Conservation (phyloP, 2,888 invertebrate species). For the Octodonta nipae region DNA sequence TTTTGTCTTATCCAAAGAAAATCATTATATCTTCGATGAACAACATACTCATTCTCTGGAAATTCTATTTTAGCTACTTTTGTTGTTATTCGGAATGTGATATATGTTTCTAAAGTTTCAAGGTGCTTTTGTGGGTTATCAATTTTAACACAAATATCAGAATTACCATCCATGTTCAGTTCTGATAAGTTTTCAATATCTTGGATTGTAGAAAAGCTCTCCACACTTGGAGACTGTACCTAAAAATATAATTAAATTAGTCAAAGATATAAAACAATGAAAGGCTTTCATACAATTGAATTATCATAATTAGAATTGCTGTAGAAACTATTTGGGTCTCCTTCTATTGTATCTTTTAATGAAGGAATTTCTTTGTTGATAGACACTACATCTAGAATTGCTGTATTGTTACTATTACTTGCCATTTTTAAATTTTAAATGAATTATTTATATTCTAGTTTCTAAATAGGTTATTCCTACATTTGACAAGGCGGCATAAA, state of each 20-base stretch:
- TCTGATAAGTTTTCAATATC: slow-evolving; percentile 43
- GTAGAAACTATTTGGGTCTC: slow-evolving; percentile 28
- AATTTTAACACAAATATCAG: slow-evolving; percentile 51
- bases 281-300: slow-evolving; percentile 25
- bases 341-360: slow-evolving; percentile 28
- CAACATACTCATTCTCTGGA: slow-evolving; percentile 48
- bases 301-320: slow-evolving; percentile 30
- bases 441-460: no score
- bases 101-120: slow-evolving; percentile 56
- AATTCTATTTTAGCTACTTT: slow-evolving; percentile 52
- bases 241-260: slow-evolving; percentile 23
- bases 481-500: no score
- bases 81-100: slow-evolving; percentile 55
- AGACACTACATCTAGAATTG: slow-evolving; percentile 35
- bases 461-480: no score
- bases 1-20: slow-evolving; percentile 56
- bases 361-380: slow-evolving; percentile 33
- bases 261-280: slow-evolving; percentile 2
- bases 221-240: slow-evolving; percentile 46
- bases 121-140: slow-evolving; percentile 62
- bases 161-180: slow-evolving; percentile 39
- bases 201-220: slow-evolving; percentile 46
- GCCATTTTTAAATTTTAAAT: slow-evolving; percentile 16
- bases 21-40: slow-evolving; percentile 57
- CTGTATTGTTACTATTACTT: slow-evolving; percentile 30